Base-by-base conservation (phyloP, 23 tunicate genomes). In the Trididemnum nubilum region DNA sequence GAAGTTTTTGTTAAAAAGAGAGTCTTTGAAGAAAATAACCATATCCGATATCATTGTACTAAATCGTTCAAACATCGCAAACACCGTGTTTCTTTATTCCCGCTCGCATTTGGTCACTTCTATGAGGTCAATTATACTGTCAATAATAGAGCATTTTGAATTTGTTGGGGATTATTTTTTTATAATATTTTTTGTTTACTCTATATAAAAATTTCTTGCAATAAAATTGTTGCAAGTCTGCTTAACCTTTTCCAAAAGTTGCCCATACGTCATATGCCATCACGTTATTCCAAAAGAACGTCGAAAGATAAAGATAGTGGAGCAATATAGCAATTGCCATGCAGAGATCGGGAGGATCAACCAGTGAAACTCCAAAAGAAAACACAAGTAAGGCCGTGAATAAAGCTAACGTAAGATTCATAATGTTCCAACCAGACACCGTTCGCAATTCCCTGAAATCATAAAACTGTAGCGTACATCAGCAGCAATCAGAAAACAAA, bases 231-330 rank as follows among this genome's bases (percentile, higher is more conserved):
- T n/a, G n/a, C n/a, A n/a, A n/a, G n/a, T n/a, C n/a, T 44, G 54
- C 58, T 70, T 15, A 87, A 87, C 98, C 98, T 80, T 83, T 71
- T 31, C 98, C 98, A 67, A 93, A 93, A n/a, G 98, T 93, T 7
- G 38, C 32, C 98, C 98, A 93, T 0, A 88, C 98, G 58, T 93
- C 98, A 49, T 36, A 93, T 30, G 98, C 92, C 87, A 93, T 87
- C 0, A 93, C 93, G 39, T 93, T 93, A 75, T 93, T 93, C 98
- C 98, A 93, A 73, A 93, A 93, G 50, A 93, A 93, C 1, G 89
- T 83, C 2, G 98, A 33, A n/a, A 93, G 83, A 51, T 88, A 93
- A 9, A 93, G 84, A 88, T 85, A 93, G 52, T 93, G 98, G 1
- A 93, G 86, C 1, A 87, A 18, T 1, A 87, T 80, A 18, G 90